Evolutionary conservation across 2,113 vertebrate species (phyloP).

Genomic region (Notothenia coriiceps): DNA sequence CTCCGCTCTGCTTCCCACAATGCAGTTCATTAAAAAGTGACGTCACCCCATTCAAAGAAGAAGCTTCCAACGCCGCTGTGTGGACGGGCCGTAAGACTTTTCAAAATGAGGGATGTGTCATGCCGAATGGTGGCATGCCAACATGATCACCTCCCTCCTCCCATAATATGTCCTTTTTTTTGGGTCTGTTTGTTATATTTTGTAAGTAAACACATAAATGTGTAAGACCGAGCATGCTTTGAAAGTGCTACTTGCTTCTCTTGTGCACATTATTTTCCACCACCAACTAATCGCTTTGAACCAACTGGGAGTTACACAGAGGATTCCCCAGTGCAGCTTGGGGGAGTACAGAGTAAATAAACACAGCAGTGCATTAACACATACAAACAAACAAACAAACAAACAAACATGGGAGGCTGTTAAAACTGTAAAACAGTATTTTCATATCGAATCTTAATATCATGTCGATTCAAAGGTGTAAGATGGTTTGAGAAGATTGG

Average conservation of each 20-base stretch:
- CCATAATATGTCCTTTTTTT: not conserved
- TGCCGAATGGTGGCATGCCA: not conserved
- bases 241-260: conserved; percentile 1
- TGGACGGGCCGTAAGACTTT: not conserved
- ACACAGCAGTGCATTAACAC: not conserved
- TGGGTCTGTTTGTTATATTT: not conserved
- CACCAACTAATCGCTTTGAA: conserved; percentile 2
- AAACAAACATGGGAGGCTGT: too few species aligned
- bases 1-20: too few species aligned
- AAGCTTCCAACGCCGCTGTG: too few species aligned
- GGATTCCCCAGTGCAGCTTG: not conserved
- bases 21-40: too few species aligned
- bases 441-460: not conserved
- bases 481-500: not conserved
- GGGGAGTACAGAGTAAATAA: conserved; percentile 6
- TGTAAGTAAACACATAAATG: not conserved
- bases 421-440: not conserved
- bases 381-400: not conserved
- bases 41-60: too few species aligned
- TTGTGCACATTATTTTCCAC: conserved; percentile 6
- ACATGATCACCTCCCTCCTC: not conserved
- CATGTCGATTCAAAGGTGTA: not conserved
- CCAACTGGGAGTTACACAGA: conserved; percentile 2
- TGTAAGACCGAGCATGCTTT: not conserved
- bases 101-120: not conserved